Percentiles rank a stretch among this genome's conserved stretches.
phyloP scores from a whole-genome alignment of 1,140 invertebrate species.

The Pollicipes pollicipes region DNA sequence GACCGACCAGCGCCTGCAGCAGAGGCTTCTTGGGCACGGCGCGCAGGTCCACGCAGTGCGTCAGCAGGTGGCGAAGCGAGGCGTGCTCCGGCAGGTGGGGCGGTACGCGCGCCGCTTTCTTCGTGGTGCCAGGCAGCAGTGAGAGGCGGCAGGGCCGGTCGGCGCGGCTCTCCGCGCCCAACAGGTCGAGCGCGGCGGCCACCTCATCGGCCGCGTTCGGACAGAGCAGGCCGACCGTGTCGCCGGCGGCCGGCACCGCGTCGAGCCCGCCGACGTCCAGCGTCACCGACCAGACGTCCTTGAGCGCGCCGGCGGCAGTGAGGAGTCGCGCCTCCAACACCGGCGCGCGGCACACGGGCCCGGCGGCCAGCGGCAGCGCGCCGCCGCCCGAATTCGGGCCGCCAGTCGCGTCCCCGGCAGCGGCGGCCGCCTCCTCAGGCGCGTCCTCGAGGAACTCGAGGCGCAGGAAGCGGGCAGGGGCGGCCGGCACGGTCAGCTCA shows the following conservation, averaged over 20 bases:
- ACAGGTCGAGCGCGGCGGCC: not conserved
- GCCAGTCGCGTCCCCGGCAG: too few relatives aligned
- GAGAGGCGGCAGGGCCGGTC: constrained; percentile 3
- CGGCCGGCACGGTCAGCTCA: not conserved
- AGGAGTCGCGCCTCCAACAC: not conserved
- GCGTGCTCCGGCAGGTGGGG: constrained; percentile 20
- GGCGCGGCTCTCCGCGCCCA: not conserved
- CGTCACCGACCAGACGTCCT: not conserved
- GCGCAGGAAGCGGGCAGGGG: not conserved
- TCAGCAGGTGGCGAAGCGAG: constrained; percentile 27
- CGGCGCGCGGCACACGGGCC: not conserved
- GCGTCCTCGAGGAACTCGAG: not conserved
- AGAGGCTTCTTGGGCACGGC: constrained; percentile 39
- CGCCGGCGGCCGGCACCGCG: too few relatives aligned
- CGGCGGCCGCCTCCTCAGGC: too few relatives aligned
- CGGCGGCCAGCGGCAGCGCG: not conserved
- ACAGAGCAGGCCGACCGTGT: not conserved
- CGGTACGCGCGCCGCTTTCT: constrained; percentile 19
- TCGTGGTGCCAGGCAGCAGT: constrained; percentile 16
- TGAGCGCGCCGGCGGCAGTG: not conserved
- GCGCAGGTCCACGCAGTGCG: constrained; percentile 31
- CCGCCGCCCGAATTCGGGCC: not conserved
- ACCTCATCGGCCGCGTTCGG: not conserved
- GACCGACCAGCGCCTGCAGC: constrained; percentile 37
- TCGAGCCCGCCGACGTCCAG: not conserved